Evolutionary conservation across 1,140 invertebrate species (phyloP).

Genomic region (Drosophila obscura): DNA sequence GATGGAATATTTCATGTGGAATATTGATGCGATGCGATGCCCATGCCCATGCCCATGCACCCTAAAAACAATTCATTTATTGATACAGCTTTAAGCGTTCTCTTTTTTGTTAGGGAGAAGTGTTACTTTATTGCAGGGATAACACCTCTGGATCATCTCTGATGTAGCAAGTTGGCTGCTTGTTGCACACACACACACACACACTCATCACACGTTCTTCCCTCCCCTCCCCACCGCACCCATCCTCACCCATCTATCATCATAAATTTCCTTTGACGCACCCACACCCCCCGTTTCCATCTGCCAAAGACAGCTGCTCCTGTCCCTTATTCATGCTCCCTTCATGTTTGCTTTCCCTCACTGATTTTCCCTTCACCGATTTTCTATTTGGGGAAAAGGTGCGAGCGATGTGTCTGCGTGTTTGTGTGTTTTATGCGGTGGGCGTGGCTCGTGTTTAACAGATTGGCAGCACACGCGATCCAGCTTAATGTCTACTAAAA

Average conservation of each 20-base stretch:
- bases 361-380: neutral
- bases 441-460: conserved; percentile 54
- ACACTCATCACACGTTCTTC: conserved; percentile 19
- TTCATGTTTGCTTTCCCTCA: conserved; percentile 39
- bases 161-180: conserved; percentile 53
- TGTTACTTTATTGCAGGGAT: no score
- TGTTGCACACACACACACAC: conserved; percentile 59
- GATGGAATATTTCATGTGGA: conserved; percentile 68
- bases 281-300: neutral
- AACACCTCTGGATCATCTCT: no score
- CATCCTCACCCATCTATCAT: conserved; percentile 40
- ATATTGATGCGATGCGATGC: conserved; percentile 49
- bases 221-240: neutral
- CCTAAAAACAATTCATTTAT: conserved; percentile 52
- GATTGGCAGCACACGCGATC: conserved; percentile 60
- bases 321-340: conserved; percentile 29
- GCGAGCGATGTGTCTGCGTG: conserved; percentile 21
- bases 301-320: conserved; percentile 33
- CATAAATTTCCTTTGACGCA: conserved; percentile 50
- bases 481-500: conserved; percentile 82
- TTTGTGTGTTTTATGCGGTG: conserved; percentile 19
- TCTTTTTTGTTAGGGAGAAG: no score
- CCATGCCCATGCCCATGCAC: conserved; percentile 12
- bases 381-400: conserved; percentile 11
- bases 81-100: conserved; percentile 29